Conservation (phyloP, 2,797 vertebrate species). For the Anabacerthia variegaticeps region DNA sequence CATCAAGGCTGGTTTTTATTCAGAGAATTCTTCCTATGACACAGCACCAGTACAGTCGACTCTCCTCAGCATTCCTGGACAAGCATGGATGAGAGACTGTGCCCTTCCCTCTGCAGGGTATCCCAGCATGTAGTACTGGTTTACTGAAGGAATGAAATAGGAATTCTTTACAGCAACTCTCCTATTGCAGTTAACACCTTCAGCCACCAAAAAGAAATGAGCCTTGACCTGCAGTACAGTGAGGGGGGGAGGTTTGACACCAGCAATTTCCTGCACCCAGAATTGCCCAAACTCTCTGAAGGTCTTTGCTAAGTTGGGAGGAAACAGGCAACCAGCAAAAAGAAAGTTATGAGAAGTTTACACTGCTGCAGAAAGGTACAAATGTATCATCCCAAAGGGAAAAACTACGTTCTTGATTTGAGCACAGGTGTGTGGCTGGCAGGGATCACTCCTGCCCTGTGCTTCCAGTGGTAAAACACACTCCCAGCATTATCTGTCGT, state of each 20-base stretch:
- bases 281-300: fast-evolving
- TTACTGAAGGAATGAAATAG: background rate
- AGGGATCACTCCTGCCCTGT: background rate
- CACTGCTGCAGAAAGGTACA: background rate
- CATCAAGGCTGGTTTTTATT: background rate
- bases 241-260: background rate
- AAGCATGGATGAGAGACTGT: fast-evolving
- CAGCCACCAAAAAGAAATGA: background rate
- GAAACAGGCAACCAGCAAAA: background rate
- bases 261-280: background rate
- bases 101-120: background rate
- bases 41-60: background rate
- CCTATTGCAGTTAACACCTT: background rate
- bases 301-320: background rate
- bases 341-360: background rate
- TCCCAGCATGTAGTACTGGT: background rate
- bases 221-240: background rate
- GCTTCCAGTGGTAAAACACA: background rate
- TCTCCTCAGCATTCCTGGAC: background rate
- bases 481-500: fast-evolving
- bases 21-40: background rate
- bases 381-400: background rate
- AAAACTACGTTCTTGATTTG: background rate
- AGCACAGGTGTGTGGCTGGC: background rate
- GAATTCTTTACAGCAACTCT: background rate